Base-by-base conservation (phyloP, 2,888 invertebrate genomes). In the Microctonus hyperodae region DNA sequence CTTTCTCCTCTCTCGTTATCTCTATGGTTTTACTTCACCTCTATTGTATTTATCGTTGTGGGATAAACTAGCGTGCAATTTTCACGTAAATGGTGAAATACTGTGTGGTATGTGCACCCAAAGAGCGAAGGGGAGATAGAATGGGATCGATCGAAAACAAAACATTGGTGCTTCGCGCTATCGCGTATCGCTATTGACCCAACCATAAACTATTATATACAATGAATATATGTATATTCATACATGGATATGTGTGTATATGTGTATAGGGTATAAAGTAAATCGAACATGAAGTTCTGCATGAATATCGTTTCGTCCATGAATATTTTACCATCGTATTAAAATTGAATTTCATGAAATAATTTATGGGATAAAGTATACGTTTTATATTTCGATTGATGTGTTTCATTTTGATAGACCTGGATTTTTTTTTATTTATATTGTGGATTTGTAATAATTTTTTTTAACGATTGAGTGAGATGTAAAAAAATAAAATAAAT, bases 171-270 rank as follows among this genome's bases (percentile, higher is more conserved):
- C 65, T 56, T 65, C 64, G 37, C 16, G 65, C 61, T 70, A 69
- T 65, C 69, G 69, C 60, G 64, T 72, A 69, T 70, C 70, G 64
- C 65, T 51, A 69, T 69, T 71, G 70, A 70, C 72, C 70, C 60
- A 64, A 65, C 67, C 70, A 68, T 65, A 66, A 53, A 63, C 68
- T 70, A 70, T 72, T 71, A 70, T 72, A 64, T 22, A 53, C 66
- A 67, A 71, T 44, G 3, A 11, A 20, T 44, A 44, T 16, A 44
- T 40, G 11, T 40, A 40, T 11, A 40, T n/a, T n/a, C n/a, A n/a
- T 7, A 16, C 4, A 11, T 10, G 10, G 35, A 9, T 5, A 5
- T 9, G 35, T 10, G 4, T 5, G 10, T 35, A 10, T 35, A 35
- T 35, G 35, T 10, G 5, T 35, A 35, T 35, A 35, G 10, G 28